Evolutionary conservation across 2,888 invertebrate species (phyloP).

Genomic region (Stenotaenia linearis): DNA sequence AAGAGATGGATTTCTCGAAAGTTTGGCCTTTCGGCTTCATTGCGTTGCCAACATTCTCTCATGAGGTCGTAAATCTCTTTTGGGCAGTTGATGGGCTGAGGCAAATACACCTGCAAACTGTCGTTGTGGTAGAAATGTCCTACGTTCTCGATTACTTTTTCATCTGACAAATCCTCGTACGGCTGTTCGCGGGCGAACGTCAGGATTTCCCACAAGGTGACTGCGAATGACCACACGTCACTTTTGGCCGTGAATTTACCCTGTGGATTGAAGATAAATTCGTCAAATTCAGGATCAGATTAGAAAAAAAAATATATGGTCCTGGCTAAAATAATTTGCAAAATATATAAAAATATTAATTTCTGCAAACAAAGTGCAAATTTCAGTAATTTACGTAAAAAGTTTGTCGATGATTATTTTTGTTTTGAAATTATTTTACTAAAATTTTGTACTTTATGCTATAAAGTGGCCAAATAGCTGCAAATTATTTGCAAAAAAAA

Average conservation of each 20-base stretch:
- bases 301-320: not conserved
- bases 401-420: no score
- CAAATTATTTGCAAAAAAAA: no score
- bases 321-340: not conserved
- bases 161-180: constrained; percentile 70
- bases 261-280: constrained; percentile 57
- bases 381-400: no score
- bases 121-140: constrained; percentile 70
- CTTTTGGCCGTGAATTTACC: constrained; percentile 78
- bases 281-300: constrained; percentile 40
- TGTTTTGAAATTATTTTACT: no score
- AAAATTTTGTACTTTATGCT: no score
- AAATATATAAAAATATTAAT: no score
- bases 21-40: constrained; percentile 70
- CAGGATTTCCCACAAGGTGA: constrained; percentile 80
- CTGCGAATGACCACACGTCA: constrained; percentile 84
- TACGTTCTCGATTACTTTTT: constrained; percentile 75
- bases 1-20: constrained; percentile 85
- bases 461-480: no score
- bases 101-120: constrained; percentile 62
- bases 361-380: no score
- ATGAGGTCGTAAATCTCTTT: constrained; percentile 84
- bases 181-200: constrained; percentile 77
- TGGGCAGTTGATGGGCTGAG: constrained; percentile 70
- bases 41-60: constrained; percentile 84